Conservation (phyloP, 37 sponge, comb jelly and placozoan species). For the Chondrilla cf. caribensis region DNA sequence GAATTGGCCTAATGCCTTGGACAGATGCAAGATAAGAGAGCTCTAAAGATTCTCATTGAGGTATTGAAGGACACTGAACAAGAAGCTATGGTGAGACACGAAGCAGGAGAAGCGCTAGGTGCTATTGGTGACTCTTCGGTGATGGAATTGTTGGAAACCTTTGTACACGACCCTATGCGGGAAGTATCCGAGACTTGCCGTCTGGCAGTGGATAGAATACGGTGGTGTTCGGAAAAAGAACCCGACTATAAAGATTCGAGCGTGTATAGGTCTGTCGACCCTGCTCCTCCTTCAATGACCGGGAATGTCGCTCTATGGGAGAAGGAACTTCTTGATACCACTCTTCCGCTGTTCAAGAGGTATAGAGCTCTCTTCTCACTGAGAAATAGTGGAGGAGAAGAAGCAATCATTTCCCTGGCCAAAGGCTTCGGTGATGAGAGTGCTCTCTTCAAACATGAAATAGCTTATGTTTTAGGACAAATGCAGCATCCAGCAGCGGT, state of each 20-base stretch:
- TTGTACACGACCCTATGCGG: constrained; percentile 33
- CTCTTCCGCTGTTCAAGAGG: constrained; percentile 67
- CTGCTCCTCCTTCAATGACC: constrained; percentile 83
- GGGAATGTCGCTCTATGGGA: constrained; percentile 61
- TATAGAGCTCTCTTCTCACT: constrained; percentile 94
- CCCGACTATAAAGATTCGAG: constrained; percentile 33
- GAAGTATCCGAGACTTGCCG: constrained; percentile 88
- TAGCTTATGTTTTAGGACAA: constrained; percentile 97
- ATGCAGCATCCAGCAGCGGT: constrained; percentile 77
- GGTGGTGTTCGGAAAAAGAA: constrained; percentile 44
- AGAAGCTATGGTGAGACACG: constrained; percentile 88
- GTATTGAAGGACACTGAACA: constrained; percentile 78
- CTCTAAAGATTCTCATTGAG: constrained; percentile 55
- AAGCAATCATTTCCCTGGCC: constrained; percentile 63
- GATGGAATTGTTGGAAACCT: constrained; percentile 46
- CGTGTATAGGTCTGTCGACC: constrained; percentile 89
- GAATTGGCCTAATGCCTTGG: constrained; percentile 98
- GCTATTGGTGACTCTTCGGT: constrained; percentile 74
- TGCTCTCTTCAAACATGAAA: constrained; percentile 92
- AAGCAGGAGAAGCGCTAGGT: constrained; percentile 97
- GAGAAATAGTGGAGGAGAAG: constrained; percentile 67
- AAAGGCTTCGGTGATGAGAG: constrained; percentile 71
- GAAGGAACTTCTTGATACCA: constrained; percentile 39
- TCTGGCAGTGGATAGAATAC: constrained; percentile 68
- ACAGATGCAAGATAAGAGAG: constrained; percentile 72